Base-by-base conservation (phyloP, 2,888 invertebrate genomes). In the Muscina levida region DNA sequence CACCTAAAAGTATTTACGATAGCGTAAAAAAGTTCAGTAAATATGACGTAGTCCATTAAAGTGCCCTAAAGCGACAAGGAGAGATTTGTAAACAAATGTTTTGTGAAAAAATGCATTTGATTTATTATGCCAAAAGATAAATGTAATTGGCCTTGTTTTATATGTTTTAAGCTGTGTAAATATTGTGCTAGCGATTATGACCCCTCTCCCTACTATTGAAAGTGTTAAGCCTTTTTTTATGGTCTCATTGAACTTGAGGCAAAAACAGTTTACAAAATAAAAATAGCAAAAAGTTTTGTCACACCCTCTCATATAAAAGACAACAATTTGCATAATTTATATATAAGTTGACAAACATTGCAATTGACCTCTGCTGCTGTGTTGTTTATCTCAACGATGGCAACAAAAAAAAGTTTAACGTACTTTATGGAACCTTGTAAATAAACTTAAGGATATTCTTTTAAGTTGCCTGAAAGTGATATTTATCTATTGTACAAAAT, bases 371-470 rank as follows among this genome's bases (percentile, higher is more conserved):
- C n/a, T n/a, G n/a, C n/a, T n/a, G n/a, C n/a, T n/a, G n/a, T n/a
- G n/a, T n/a, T n/a, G n/a, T n/a, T n/a, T n/a, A n/a, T n/a, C n/a
- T n/a, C n/a, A n/a, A n/a, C n/a, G n/a, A n/a, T 53, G 8, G 11
- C 53, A 53, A 51, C 1, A 3, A 5, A n/a, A 53, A 19, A 53
- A 53, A 53, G 53, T 53, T 53, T 22, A 53, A 53, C 53, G 53
- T 22, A 19, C 53, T 48, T 3, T 44, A 44, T 2, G n/a, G n/a
- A n/a, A n/a, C 24, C 24, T 44, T 44, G 6, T 31, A 31, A 8
- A 31, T 3, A 31, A 31, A 31, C 31, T 31, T 31, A 31, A n/a
- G n/a, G n/a, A n/a, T n/a, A n/a, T n/a, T n/a, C n/a, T n/a, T n/a
- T n/a, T n/a, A n/a, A 22, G 48, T 19, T 6, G 19, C 48, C 48